Conservation (phyloP, 2,888 invertebrate genomes). For the Parasteatoda lunata region DNA sequence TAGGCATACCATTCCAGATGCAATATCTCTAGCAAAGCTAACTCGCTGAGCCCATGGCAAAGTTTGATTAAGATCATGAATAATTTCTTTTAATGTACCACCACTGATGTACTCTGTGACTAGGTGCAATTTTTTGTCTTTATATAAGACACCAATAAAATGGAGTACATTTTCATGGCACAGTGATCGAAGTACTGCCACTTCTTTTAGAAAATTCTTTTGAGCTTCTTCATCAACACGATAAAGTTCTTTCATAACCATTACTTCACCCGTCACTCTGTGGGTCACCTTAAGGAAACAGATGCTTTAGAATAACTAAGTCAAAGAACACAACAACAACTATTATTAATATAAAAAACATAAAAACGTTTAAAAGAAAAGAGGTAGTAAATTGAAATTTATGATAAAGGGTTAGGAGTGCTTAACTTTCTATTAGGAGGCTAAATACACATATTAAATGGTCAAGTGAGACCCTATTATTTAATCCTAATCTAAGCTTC, state of each 20-base stretch:
- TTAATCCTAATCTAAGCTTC: too few relatives aligned
- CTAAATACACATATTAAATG: too few relatives aligned
- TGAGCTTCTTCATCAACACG: slow-evolving; percentile 95
- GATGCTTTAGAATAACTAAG: background rate
- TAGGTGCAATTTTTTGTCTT: slow-evolving; percentile 90
- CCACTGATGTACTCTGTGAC: slow-evolving; percentile 95
- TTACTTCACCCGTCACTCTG: slow-evolving; percentile 90
- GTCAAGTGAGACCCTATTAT: too few relatives aligned
- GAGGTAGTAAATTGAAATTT: too few relatives aligned
- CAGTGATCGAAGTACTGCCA: slow-evolving; percentile 91
- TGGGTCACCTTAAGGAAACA: slow-evolving; percentile 85
- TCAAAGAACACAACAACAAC: too few relatives aligned
- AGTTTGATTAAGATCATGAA: slow-evolving; percentile 83
- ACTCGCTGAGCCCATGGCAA: slow-evolving; percentile 87
- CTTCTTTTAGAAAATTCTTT: slow-evolving; percentile 94
- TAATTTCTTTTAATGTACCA: slow-evolving; percentile 88
- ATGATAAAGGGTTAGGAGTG: too few relatives aligned
- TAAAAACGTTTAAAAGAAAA: too few relatives aligned
- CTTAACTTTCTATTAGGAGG: too few relatives aligned
- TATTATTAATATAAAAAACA: too few relatives aligned
- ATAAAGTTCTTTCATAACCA: slow-evolving; percentile 95
- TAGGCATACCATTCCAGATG: slow-evolving; percentile 86
- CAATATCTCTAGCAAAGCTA: slow-evolving; percentile 91
- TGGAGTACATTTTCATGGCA: slow-evolving; percentile 91
- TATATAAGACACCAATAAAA: slow-evolving; percentile 94